Evolutionary conservation across 2,113 vertebrate genomes (phyloP).

Genomic region (Zosterops pallidus): DNA sequence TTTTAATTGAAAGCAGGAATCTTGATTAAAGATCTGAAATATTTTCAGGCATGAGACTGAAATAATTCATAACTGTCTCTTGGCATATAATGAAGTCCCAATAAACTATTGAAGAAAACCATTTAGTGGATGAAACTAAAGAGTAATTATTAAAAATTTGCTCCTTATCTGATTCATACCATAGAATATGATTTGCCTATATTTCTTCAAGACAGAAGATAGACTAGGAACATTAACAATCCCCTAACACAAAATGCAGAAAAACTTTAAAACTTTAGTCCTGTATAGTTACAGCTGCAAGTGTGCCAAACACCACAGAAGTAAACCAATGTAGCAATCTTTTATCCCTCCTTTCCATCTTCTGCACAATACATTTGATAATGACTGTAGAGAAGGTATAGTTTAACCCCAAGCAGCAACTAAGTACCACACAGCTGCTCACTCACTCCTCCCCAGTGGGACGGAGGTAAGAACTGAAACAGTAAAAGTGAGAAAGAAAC

Average conservation of each 20-base stretch:
- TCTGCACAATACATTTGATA: background rate
- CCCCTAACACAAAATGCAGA: background rate
- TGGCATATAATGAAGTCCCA: background rate
- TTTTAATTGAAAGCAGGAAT: background rate
- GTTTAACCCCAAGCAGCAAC: background rate
- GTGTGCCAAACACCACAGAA: background rate
- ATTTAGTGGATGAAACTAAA: background rate
- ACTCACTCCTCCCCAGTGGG: background rate
- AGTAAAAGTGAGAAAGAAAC: background rate
- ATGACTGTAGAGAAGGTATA: background rate
- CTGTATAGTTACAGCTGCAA: background rate
- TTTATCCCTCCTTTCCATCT: background rate
- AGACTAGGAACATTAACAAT: background rate
- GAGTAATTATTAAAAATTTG: background rate
- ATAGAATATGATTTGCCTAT: background rate
- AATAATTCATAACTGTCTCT: background rate
- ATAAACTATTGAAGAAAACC: background rate
- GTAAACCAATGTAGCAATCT: background rate
- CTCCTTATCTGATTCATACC: background rate
- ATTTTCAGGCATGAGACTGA: background rate
- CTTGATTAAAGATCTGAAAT: background rate
- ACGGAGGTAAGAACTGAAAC: background rate
- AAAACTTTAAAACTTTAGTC: background rate
- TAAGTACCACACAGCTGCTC: background rate
- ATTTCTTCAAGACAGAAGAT: background rate